Conservation (phyloP, 2,888 invertebrate genomes). For the Hydriomena furcata region DNA sequence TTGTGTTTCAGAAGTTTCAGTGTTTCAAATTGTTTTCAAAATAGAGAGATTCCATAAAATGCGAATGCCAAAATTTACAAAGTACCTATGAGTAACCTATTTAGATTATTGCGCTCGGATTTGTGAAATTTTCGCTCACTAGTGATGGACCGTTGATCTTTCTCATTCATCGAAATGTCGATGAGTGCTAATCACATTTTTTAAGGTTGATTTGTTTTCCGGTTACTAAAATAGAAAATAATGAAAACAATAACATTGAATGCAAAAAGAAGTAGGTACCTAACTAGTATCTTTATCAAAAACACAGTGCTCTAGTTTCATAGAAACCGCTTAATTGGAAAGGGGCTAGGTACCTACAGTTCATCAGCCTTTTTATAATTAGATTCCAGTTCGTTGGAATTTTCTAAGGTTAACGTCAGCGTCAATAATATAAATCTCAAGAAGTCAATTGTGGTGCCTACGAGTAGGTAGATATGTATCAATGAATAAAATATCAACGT, state of each 20-base stretch:
- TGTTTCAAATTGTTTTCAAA: too few relatives aligned
- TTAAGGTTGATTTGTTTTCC: conserved; percentile 4
- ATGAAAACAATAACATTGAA: too few relatives aligned
- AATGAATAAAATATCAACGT: conserved; percentile 37
- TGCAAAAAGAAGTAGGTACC: too few relatives aligned
- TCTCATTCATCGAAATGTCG: conserved; percentile 16
- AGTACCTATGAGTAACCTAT: neutral
- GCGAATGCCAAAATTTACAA: neutral
- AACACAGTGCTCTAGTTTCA: conserved; percentile 20
- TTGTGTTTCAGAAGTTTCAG: neutral
- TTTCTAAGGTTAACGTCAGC: conserved; percentile 33
- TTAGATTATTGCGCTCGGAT: conserved; percentile 5
- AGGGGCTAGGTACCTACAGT: conserved; percentile 23
- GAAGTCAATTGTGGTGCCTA: conserved; percentile 18
- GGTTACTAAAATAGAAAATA: conserved; percentile 1
- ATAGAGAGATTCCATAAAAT: too few relatives aligned
- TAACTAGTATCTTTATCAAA: neutral
- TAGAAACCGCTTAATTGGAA: conserved; percentile 14
- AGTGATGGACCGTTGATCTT: conserved; percentile 17
- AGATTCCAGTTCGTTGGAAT: conserved; percentile 42
- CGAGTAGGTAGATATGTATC: conserved; percentile 1
- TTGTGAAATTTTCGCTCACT: conserved; percentile 10
- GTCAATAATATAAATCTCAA: conserved; percentile 37
- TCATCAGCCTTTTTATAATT: conserved; percentile 38
- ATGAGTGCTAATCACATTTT: conserved; percentile 6